A percentile compares a stretch with the other conserved stretches of the same genome.
These are phyloP conservation scores for Amphiprion ocellaris DNA, from an alignment of 2,113 vertebrate species.

Conservation along the genomic window DNA sequence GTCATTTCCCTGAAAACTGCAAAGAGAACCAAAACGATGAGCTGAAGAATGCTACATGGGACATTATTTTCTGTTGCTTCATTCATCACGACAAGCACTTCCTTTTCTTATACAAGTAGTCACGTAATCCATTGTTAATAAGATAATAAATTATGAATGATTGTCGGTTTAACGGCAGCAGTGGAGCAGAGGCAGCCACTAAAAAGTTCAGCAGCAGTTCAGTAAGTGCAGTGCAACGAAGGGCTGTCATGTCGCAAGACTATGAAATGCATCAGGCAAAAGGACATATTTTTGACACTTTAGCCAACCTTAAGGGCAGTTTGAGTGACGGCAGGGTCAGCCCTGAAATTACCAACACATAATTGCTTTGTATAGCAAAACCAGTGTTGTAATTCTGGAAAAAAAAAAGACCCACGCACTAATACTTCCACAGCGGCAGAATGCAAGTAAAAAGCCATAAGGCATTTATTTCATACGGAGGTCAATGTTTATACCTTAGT, in stretches of 20 bases:
- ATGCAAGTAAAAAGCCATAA: not conserved
- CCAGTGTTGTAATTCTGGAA: not conserved
- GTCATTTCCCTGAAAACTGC: too few species aligned
- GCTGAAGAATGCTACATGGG: too few species aligned
- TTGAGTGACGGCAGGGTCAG: not conserved
- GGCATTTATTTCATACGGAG: not conserved
- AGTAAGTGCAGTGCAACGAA: constrained; percentile 10
- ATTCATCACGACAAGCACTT: not conserved
- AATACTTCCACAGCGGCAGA: not conserved
- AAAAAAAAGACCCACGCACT: not conserved
- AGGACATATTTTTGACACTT: constrained; percentile 14
- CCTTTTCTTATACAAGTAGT: not conserved
- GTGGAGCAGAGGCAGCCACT: constrained; percentile 22
- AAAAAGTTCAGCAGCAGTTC: constrained; percentile 30
- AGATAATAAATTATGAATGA: not conserved
- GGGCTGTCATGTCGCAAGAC: constrained; percentile 30
- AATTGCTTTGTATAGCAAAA: not conserved
- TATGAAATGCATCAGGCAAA: constrained; percentile 39
- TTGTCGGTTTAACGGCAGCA: not conserved
- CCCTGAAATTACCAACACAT: not conserved
- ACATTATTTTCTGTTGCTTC: not conserved
- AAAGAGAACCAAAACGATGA: not conserved
- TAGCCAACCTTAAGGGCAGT: constrained; percentile 17
- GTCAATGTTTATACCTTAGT: not conserved
- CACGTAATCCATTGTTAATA: not conserved